Conservation (phyloP, 2,888 invertebrate genomes). For the Beris morrisii region DNA sequence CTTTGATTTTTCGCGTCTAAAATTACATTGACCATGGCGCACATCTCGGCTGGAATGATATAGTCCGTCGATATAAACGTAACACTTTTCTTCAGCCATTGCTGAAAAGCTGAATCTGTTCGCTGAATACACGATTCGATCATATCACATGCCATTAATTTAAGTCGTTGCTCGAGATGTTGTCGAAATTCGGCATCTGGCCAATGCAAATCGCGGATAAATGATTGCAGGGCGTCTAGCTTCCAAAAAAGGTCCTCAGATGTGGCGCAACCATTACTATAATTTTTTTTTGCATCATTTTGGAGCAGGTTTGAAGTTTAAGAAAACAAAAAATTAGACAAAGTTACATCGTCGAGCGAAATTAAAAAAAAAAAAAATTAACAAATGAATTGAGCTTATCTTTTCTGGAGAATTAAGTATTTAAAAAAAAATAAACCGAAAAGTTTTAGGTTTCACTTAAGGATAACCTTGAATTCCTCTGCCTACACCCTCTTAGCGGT, state of each 20-base stretch:
- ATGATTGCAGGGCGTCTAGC: constrained; percentile 95
- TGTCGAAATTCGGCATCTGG: constrained; percentile 97
- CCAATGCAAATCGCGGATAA: constrained; percentile 98
- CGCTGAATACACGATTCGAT: constrained; percentile 96
- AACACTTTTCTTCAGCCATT: constrained; percentile 89
- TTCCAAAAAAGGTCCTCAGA: constrained; percentile 99
- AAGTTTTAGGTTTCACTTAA: no score
- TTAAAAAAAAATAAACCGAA: no score
- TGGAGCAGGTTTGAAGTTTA: background rate
- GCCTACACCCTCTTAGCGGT: no score
- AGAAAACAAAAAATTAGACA: background rate
- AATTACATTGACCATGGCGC: constrained; percentile 99
- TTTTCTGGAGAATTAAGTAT: no score
- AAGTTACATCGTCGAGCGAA: no score
- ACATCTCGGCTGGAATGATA: constrained; percentile 95
- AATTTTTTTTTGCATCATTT: no score
- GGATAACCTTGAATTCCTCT: no score
- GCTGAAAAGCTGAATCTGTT: constrained; percentile 86
- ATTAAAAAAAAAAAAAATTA: background rate
- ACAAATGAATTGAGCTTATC: no score
- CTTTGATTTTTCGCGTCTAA: constrained; percentile 97
- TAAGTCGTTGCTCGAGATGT: constrained; percentile 93
- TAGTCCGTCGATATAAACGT: constrained; percentile 96
- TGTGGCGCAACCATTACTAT: constrained; percentile 94
- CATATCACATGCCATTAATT: constrained; percentile 99